Percentiles rank a stretch among this genome's conserved stretches.
Conservation (phyloP, 2,113 vertebrate genomes). For the Gymnocephalus cernua region DNA sequence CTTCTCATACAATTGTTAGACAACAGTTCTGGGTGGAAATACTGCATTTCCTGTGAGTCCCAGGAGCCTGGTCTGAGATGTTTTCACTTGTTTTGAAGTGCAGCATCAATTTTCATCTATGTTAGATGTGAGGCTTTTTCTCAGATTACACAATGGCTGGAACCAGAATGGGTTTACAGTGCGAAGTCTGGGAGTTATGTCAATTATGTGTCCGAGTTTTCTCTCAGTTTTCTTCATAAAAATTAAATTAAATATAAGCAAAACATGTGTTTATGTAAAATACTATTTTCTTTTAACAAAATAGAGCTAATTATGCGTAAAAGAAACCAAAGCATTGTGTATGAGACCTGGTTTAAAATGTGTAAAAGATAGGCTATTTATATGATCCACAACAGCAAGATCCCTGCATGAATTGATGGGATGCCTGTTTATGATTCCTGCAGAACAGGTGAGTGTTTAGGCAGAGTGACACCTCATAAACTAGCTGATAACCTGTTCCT, state of each 20-base stretch:
- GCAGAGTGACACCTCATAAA: conserved; percentile 80
- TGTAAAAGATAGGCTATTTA: conserved; percentile 13
- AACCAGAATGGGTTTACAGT: background rate
- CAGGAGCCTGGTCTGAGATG: background rate
- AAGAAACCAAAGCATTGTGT: background rate
- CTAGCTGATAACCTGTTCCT: conserved; percentile 78
- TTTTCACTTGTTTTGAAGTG: conserved; percentile 7
- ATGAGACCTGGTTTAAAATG: conserved; percentile 8
- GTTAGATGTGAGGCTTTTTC: conserved; percentile 6
- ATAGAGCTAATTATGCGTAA: background rate
- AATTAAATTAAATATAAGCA: background rate
- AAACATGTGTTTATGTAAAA: background rate
- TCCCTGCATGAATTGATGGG: conserved; percentile 27
- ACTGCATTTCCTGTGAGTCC: conserved; percentile 9
- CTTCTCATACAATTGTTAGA: background rate
- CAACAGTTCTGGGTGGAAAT: background rate
- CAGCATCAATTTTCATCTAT: background rate
- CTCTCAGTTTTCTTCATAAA: background rate
- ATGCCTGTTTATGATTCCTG: conserved; percentile 44
- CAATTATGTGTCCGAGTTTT: background rate
- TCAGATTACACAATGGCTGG: background rate
- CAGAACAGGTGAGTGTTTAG: conserved; percentile 76
- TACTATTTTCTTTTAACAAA: background rate
- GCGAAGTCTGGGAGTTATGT: background rate
- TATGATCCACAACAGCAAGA: conserved; percentile 39